These are phyloP conservation scores for Apodemus sylvaticus DNA, from an alignment of 2,113 vertebrate genomes.

Conservation along the genomic window DNA sequence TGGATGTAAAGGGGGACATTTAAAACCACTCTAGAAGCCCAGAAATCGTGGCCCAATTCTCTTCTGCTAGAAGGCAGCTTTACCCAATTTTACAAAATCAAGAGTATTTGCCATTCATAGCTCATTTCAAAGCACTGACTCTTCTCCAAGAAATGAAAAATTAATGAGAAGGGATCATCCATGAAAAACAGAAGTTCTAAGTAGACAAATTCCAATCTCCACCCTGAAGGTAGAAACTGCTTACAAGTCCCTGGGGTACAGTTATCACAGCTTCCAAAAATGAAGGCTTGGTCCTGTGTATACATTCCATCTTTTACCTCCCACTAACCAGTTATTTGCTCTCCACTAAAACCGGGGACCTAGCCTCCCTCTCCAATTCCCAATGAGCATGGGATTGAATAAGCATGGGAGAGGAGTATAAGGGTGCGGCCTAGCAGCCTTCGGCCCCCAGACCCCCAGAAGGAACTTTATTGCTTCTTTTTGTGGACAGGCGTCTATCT, in stretches of 20 bases:
- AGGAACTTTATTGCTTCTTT: background rate
- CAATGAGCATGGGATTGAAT: background rate
- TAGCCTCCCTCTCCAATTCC: background rate
- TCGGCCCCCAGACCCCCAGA: background rate
- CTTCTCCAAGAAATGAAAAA: background rate
- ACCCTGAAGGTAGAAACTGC: background rate
- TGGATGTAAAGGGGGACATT: background rate
- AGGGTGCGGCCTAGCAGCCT: background rate
- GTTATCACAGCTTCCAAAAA: background rate
- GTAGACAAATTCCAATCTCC: constrained; percentile 22
- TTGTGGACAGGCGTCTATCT: background rate
- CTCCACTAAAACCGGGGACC: background rate
- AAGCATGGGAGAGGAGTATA: background rate
- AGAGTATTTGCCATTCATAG: background rate
- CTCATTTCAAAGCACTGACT: background rate
- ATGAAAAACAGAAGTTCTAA: constrained; percentile 8
- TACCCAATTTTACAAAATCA: background rate
- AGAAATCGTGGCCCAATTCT: background rate
- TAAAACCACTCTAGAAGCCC: background rate
- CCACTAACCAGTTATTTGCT: background rate
- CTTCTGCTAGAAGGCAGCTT: background rate
- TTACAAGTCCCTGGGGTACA: background rate
- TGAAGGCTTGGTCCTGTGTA: background rate
- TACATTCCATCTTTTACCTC: background rate
- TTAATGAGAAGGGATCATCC: background rate